Base-by-base conservation (phyloP, 2,888 invertebrate species). In the Antheraea assamensis region DNA sequence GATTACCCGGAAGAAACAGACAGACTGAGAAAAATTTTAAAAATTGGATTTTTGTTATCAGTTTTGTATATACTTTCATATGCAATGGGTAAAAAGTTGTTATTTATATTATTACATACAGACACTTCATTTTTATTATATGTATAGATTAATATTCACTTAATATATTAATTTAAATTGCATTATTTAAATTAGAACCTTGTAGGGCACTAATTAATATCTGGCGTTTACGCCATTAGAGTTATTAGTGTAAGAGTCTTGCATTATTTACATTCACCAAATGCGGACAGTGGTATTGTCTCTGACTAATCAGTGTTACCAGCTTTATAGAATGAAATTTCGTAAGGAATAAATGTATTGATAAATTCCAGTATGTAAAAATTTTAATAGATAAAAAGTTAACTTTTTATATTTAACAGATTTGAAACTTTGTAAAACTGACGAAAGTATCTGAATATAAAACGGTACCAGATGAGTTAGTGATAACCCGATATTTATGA, bases 201-300 rank as follows among this genome's bases (percentile, higher is more conserved):
- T 35, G 15, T 35, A n/a, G 13, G 35, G 13, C 35, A 21, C 68
- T 68, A 68, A 35, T 35, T 35, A 68, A 68, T 35, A 2, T 35
- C 68, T 8, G 10, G 68, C 5, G 19, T n/a, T 17, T 35, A 35
- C 35, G n/a, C 21, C 13, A 35, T 15, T 35, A n/a, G 1, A 21
- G 68, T 35, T 68, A 10, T 68, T 35, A 31, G 24, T 35, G 68
- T n/a, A n/a, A 35, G n/a, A 8, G 19, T 35, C 68, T 68, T 68
- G 35, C 35, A 68, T 64, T 30, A 68, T n/a, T 68, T 68, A 35
- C 31, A 68, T 68, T 35, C 10, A n/a, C 68, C n/a, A n/a, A 68
- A 68, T 35, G n/a, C n/a, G 35, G 68, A 35, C 2, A 68, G n/a
- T n/a, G 35, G 35, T 35, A 35, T 68, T 68, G 68, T 68, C 5